Evolutionary conservation across 2,113 vertebrate species (phyloP).

Genomic region (Hippoglossus stenolepis): DNA sequence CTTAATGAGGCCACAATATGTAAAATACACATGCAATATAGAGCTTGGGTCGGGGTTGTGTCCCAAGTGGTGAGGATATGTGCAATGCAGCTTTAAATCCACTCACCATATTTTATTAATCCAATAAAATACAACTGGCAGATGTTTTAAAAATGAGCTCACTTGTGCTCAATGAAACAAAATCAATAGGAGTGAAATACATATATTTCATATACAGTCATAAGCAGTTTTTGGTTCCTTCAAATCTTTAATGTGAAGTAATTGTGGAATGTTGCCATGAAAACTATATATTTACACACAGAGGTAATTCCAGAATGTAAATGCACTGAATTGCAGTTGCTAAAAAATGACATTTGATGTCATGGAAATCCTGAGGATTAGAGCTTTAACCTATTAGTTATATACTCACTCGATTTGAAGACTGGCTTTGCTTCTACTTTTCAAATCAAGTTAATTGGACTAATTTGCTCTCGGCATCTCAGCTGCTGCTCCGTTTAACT

Average conservation of each 20-base stretch:
- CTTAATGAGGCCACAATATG: neutral
- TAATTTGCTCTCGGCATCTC: neutral
- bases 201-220: neutral
- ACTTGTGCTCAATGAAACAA: neutral
- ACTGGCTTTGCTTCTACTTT: neutral
- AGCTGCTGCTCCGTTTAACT: conserved; percentile 1
- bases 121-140: neutral
- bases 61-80: neutral
- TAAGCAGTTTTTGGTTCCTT: neutral
- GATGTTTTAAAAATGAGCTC: neutral
- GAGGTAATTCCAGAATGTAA: neutral
- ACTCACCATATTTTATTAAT: neutral
- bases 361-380: neutral
- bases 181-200: neutral
- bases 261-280: neutral
- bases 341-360: neutral
- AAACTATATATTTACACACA: neutral
- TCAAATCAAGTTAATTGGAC: conserved; percentile 7
- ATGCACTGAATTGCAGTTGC: neutral
- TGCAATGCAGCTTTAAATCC: neutral
- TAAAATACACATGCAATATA: neutral
- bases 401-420: neutral
- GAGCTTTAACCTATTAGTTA: neutral
- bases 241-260: neutral
- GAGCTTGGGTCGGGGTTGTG: neutral